Conservation (phyloP, 1,140 invertebrate genomes). For the Bombus superbus region DNA sequence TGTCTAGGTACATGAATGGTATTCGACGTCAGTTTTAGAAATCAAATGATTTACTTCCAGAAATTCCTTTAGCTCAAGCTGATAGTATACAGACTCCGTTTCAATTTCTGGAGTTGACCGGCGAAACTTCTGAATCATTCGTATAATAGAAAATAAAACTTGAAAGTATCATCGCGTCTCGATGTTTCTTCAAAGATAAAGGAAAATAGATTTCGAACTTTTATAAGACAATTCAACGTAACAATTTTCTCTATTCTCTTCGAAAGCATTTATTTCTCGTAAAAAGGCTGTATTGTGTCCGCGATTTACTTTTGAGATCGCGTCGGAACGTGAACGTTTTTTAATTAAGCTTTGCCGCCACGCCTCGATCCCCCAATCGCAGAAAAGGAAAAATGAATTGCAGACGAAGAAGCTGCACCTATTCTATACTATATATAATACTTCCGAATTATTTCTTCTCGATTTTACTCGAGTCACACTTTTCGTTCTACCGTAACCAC, state of each 20-base stretch:
- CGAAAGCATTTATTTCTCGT: not conserved
- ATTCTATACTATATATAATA: not conserved
- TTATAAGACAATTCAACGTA: not conserved
- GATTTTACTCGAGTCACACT: constrained; percentile 11
- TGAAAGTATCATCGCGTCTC: too few species aligned
- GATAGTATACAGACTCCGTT: not conserved
- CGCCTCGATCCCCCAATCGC: constrained; percentile 28
- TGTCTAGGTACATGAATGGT: too few species aligned
- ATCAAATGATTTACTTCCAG: too few species aligned
- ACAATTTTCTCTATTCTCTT: not conserved
- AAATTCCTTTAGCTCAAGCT: too few species aligned
- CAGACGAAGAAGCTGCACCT: constrained; percentile 10
- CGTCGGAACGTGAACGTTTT: not conserved
- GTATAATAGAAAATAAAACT: too few species aligned
- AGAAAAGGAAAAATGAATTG: not conserved
- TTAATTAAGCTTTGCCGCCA: constrained; percentile 27
- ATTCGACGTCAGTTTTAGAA: too few species aligned
- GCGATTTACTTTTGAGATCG: not conserved
- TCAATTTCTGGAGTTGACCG: not conserved
- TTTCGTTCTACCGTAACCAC: constrained; percentile 28
- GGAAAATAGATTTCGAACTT: not conserved
- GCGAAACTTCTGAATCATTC: too few species aligned
- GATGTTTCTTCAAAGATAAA: not conserved
- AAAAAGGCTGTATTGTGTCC: not conserved
- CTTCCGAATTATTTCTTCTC: constrained; percentile 26